A percentile compares a stretch with the other conserved stretches of the same genome.
These are phyloP conservation scores for Sebastes elongatus DNA, from an alignment of 2,797 vertebrate genomes.

Conservation along the genomic window DNA sequence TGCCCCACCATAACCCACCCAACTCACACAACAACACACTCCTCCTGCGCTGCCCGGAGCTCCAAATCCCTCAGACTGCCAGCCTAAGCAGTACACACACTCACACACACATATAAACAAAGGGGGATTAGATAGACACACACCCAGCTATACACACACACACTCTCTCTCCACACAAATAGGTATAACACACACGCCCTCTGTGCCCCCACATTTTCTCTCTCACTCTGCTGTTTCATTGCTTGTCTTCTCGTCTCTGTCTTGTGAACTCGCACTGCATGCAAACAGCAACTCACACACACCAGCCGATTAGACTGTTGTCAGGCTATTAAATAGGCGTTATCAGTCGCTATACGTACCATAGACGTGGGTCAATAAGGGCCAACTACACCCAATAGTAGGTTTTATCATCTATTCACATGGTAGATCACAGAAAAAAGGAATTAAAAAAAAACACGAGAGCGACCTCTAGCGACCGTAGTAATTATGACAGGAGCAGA, in stretches of 20 bases:
- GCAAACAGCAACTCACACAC: background rate
- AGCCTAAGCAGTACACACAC: slow-evolving; percentile 77
- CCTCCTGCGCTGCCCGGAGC: slow-evolving; percentile 39
- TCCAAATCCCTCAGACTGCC: slow-evolving; percentile 83
- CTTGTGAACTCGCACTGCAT: slow-evolving; percentile 39
- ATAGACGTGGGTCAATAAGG: too few relatives aligned
- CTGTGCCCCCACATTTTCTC: slow-evolving; percentile 33
- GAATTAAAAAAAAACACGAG: too few relatives aligned
- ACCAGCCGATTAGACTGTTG: background rate
- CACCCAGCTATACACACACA: slow-evolving; percentile 30
- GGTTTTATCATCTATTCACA: too few relatives aligned
- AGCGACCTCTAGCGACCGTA: too few relatives aligned
- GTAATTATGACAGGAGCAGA: too few relatives aligned
- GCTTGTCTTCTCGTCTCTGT: slow-evolving; percentile 25
- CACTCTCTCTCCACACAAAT: slow-evolving; percentile 24
- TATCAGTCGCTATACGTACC: too few relatives aligned
- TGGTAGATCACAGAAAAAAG: too few relatives aligned
- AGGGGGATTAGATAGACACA: slow-evolving; percentile 69
- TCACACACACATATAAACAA: slow-evolving; percentile 54
- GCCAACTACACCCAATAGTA: too few relatives aligned
- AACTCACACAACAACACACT: slow-evolving; percentile 3
- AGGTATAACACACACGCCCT: slow-evolving; percentile 49
- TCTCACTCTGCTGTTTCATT: slow-evolving; percentile 39
- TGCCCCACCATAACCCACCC: slow-evolving; percentile 47
- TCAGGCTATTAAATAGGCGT: too few relatives aligned